Evolutionary conservation across 2,888 invertebrate genomes (phyloP), one percentile per base, ranked within the genome.

Genomic region (Lottia scabra): DNA sequence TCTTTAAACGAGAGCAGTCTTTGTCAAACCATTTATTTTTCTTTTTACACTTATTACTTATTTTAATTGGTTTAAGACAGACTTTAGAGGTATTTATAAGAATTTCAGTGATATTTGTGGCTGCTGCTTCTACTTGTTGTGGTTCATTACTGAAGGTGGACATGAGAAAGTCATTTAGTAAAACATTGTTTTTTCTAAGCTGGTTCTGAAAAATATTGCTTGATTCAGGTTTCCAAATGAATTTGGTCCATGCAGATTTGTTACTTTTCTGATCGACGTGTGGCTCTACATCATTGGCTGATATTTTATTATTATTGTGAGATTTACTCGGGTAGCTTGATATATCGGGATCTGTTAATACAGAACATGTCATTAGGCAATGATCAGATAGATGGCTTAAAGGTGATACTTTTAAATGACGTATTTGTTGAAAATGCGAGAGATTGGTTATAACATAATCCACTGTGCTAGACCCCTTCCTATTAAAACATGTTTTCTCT

Each of bases 221-320:
- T 3, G 48, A 56, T 56, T 56, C n/a, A 56, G 48, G 48, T 56
- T 56, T 56, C 48, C 48, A 56, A 56, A 56, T 56, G 48, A 56
- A 56, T n/a, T 56, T 56, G 10, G 38, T 38, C 38, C 38, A 38
- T 38, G 38, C 1, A 1, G 38, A 38, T 38, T 38, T 38, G 10
- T 10, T 38, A 10, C 1, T 38, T 38, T 6, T n/a, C n/a, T n/a
- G n/a, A n/a, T n/a, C n/a, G n/a, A 30, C 6, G 4, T 2, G 30
- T 4, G 6, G 30, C 2, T 30, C 6, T 30, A 30, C 30, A 4
- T 6, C 2, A 30, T 2, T 30, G 6, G 2, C 30, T 30, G 2
- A 30, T 30, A 30, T 30, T 6, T 19, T n/a, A 56, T 4, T 19
- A 56, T n/a, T n/a, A n/a, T n/a, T n/a, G n/a, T n/a, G n/a, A n/a